Base-by-base conservation (phyloP, 2,113 vertebrate genomes). In the Rousettus leschenaultii region DNA sequence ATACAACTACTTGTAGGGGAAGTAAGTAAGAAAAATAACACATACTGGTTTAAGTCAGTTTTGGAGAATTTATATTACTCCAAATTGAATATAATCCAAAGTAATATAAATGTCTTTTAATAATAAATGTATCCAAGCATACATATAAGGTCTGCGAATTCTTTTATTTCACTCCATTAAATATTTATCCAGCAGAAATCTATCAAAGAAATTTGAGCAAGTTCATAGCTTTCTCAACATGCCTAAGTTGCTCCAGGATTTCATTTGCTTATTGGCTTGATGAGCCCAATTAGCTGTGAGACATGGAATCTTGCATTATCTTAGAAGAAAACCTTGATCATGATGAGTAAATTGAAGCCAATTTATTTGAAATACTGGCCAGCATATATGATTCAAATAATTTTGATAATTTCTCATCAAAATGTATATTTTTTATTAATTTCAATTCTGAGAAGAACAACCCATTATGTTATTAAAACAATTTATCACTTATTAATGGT, bases 131-230 rank as follows among this genome's bases (percentile, higher is more conserved):
- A 94, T 79, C 26, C n/a, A 63, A 88, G 45, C 9, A 84, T 86
- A 78, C 7, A 74, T 65, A 38, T 3, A 86, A 68, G 22, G 51
- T 61, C 30, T 89, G 43, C 48, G 18, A 86, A 78, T 6, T 96
- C 5, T 61, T 94, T 89, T 86, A 95, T 73, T 89, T 94, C 94
- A 86, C 24, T 68, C 14, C 14, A 70, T 89, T 94, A 96, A 91
- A 88, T 96, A 92, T 89, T 96, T 91, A 94, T 79, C 5, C 33
- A 91, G 18, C 35, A 70, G 70, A 65, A 92, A 94, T 93, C 95
- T 91, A 79, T 97, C 63, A 91, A 9, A 93, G 78, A 96, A 93
- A 93, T 79, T 28, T 83, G 59, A 83, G 48, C 40, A 75, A 89
- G 75, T 92, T 78, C 63, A 77, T 38, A 86, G 43, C n/a, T 91